Evolutionary conservation across 2,797 vertebrate species (phyloP), one percentile per base, ranked within the genome.

Genomic region (Anisognathus igniventris): DNA sequence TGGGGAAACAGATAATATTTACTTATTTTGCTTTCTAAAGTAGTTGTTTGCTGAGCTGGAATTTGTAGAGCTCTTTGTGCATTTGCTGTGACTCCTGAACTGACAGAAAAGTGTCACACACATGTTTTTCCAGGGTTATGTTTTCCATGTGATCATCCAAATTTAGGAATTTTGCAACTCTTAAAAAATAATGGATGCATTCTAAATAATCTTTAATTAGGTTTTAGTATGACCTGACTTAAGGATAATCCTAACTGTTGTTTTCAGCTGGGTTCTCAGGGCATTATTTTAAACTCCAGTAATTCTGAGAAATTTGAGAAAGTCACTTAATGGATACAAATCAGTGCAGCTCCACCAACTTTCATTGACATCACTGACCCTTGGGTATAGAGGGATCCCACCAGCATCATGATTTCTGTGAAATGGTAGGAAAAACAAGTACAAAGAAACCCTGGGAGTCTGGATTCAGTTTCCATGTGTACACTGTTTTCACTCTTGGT

Each of bases 401-500:
- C 90, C 81, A 93, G 75, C 86, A 86, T 62, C 24, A 5, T 47
- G 85, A 86, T 66, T 95, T 90, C 91, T 91, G 89, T 92, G 78
- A 91, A 91, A 88, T 62, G 48, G 82, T 48, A 81, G 81, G 84
- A 71, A 92, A 94, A 96, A 92, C 58, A 80, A 70, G 88, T 86
- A 81, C 90, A 95, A 89, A 94, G 81, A 72, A 91, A 72, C 31
- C 57, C 53, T 89, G 70, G 61, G 73, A 82, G 65, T 67, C 84
- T 64, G 71, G 75, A 65, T 31, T 86, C 79, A 2, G 72, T 91
- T 95, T 92, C 86, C 68, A 80, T 66, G 72, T 66, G 54, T 80
- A 37, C 47, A 21, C 65, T 80, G 64, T 79, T 91, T 82, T 79
- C 48, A 50, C 76, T 92, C 47, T 50, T 22, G 30, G 18, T 95